Base-by-base conservation (phyloP, 2,113 vertebrate species). In the Perca schrenkii region DNA sequence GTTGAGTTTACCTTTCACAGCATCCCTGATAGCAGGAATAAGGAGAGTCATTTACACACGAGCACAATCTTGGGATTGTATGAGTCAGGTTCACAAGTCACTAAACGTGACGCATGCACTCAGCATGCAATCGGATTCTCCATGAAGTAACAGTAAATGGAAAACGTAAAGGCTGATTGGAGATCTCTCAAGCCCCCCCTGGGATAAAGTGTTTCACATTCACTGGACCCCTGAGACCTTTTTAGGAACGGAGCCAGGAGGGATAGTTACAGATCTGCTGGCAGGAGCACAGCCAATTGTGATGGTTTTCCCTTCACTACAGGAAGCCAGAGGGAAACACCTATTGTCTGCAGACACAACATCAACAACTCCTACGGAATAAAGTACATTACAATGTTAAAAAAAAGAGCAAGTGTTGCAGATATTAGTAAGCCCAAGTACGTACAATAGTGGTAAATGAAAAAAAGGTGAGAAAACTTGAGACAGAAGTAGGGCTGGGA, bases 341-440 rank as follows among this genome's bases (percentile, higher is more conserved):
- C 88, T 80, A 94, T 94, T 94, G 93, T 94, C 82, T 82, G 64
- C 64, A 83, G 68, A 89, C 79, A 91, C 88, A 92, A 91, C 90
- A 84, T 11, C 19, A 56, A 73, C 84, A 54, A 63, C 64, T 16
- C 21, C 19, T 34, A 53, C 76, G 78, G 80, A 85, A 67, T 60
- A 50, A 83, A 85, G 82, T 61, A 73, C 67, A 80, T 19, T 61
- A 80, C 66, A 22, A 50, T 60, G 87, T 84, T 80, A 89, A 84
- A 34, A 84, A 34, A 92, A 91, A 89, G 71, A 87, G 71, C 60
- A 87, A 86, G 83, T 82, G 82, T 66, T 90, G 77, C 4, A 57
- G 22, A 84, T 74, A 74, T 69, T 36, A 79, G 21, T 53, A 11
- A 76, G 22, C 25, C 36, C 17, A 57, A 11, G 0, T 43, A 62